Percentiles rank a stretch among this genome's conserved stretches.
Conservation (phyloP, 2,888 invertebrate genomes). For the Exephanes ischioxanthus region DNA sequence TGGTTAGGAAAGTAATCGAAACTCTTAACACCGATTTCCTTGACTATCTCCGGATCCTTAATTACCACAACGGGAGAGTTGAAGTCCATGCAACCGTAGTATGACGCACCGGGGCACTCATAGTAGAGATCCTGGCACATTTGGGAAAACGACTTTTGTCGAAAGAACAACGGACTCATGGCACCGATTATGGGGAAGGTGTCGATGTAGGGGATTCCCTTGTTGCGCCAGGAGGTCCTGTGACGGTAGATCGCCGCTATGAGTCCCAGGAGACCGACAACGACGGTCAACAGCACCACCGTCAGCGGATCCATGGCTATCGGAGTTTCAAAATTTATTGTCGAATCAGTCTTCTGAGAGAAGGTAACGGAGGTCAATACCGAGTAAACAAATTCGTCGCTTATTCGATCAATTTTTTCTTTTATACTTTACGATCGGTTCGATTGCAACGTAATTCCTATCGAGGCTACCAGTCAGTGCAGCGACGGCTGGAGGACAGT, state of each 20-base stretch:
- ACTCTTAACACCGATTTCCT: constrained; percentile 74
- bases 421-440: no score
- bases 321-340: not conserved
- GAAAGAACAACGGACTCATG: not conserved
- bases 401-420: no score
- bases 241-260: not conserved
- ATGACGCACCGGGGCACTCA: not conserved
- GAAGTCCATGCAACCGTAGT: constrained; percentile 8
- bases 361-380: no score
- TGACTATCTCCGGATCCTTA: constrained; percentile 76
- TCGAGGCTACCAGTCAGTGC: no score
- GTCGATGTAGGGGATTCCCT: constrained; percentile 5
- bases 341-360: not conserved
- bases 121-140: not conserved
- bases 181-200: not conserved
- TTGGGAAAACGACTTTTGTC: constrained; percentile 1
- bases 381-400: no score
- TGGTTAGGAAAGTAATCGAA: constrained; percentile 73
- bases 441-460: no score
- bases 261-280: not conserved
- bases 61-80: constrained; percentile 65
- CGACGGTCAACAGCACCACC: not conserved
- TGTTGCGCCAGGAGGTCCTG: not conserved
- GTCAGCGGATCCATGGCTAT: not conserved
- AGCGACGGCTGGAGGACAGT: no score